Evolutionary conservation across 2,888 invertebrate species (phyloP), one percentile per base, ranked within the genome.

Genomic region (Pseudococcus viburni): DNA sequence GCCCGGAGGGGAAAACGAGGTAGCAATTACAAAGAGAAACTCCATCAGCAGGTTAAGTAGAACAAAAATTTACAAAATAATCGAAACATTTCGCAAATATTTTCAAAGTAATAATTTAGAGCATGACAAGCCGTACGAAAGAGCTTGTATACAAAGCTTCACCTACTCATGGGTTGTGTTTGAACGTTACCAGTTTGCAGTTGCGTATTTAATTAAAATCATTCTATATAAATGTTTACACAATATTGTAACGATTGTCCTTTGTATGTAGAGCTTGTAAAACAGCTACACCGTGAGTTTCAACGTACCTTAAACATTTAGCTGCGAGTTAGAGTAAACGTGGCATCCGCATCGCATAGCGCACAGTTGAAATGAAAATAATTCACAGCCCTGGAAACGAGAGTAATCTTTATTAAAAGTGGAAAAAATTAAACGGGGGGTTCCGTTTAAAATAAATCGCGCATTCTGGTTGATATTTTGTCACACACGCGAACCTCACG

Each of bases 131-230:
- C 33, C 6, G 15, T 39, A 33, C 33, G 73, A 73, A 33, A 73
- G 15, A 73, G 33, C 33, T 73, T 33, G 73, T 39, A 33, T 73
- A 73, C 33, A 73, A 73, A 73, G 73, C 73, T 73, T 73, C 73
- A 33, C 33, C n/a, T 73, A 33, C 73, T 73, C 73, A 33, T 4
- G 33, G 33, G 73, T 73, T 73, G 15, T 33, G 5, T 73, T 73
- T 73, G 33, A 73, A 73, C 26, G 33, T 73, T 73, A 73, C 33
- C 73, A 73, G 33, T 33, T 73, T 64, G 73, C 73, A 33, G 73
- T 73, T 33, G 33, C 26, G 73, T 73, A 73, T 73, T 73, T 73
- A 73, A 73, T 73, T 73, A 73, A 73, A 73, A 73, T 73, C 73
- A 73, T 73, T 39, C 33, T 73, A 73, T 73, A 73, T 73, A 73